Base-by-base conservation (phyloP, 64 coral and sea anemone genomes). In the Platygyra sinensis region DNA sequence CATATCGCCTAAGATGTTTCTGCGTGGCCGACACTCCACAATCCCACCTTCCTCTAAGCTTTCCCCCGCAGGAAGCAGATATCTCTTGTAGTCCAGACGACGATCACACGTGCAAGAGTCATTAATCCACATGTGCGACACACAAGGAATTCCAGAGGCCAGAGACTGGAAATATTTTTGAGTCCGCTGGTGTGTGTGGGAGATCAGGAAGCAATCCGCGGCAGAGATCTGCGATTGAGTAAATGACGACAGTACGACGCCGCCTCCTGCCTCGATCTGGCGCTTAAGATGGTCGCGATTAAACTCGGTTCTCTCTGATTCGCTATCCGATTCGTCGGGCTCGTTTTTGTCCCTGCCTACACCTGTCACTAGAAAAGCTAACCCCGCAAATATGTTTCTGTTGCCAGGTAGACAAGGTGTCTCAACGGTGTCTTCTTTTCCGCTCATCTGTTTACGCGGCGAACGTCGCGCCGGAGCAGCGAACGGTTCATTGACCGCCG, bases 81-180 rank as follows among this genome's bases (percentile, higher is more conserved):
- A 99, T 8, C 78, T 90, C 50, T 75, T 86, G 22, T 88, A 83
- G 76, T 90, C 91, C 52, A 90, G 72, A 49, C 90, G 72, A 29
- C 65, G 16, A 29, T 91, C 79, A 18, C 89, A 86, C 3, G 63
- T 33, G 60, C 80, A 91, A n/a, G 91, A 91, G 79, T 99, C 97
- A 67, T 95, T 75, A 2, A 99, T 88, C 91, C 93, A 99, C 20
- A 74, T 83, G 60, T 99, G 97, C 2, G 91, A 93, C 7, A 99
- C 82, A 61, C 91, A 95, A 12, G 97, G 97, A 19, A 99, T 95
- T 17, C 94, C 91, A 31, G 87, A 87, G 10, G 91, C 97, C 13
- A 99, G 78, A 31, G 93, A 95, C 46, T 96, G 90, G 33, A 99
- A 99, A 76, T 93, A 99, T 50, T 99, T 99, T 62, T 87, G 87